Percentiles rank a stretch among this genome's conserved stretches.
These are phyloP conservation scores for Scomber scombrus DNA, from an alignment of 2,113 vertebrate species.

Conservation along the genomic window DNA sequence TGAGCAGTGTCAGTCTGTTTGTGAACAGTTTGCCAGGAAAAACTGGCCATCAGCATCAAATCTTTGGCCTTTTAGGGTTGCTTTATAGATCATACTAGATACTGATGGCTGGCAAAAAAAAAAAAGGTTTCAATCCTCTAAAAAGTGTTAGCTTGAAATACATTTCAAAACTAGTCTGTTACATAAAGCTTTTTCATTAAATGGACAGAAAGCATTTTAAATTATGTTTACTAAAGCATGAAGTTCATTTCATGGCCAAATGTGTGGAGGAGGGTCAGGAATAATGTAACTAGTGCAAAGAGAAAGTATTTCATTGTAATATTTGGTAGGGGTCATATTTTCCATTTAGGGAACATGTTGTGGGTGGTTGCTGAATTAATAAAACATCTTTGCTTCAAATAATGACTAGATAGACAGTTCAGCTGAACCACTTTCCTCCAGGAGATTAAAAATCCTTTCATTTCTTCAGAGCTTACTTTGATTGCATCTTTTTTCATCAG, in stretches of 20 bases:
- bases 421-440: neutral
- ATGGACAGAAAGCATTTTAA: slow-evolving; percentile 7
- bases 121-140: neutral
- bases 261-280: slow-evolving; percentile 19
- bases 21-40: neutral
- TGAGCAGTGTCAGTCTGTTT: neutral
- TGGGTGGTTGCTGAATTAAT: slow-evolving; percentile 9
- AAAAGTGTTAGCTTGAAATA: slow-evolving; percentile 12
- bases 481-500: neutral
- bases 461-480: too few species aligned
- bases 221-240: slow-evolving; percentile 7
- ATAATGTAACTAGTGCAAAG: neutral
- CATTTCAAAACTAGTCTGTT: slow-evolving; percentile 10
- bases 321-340: slow-evolving; percentile 19
- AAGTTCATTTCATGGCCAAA: slow-evolving; percentile 8
- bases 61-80: neutral
- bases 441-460: neutral
- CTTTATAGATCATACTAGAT: neutral
- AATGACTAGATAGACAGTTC: neutral
- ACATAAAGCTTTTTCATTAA: slow-evolving; percentile 13
- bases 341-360: slow-evolving; percentile 27
- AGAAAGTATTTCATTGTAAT: neutral
- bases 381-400: neutral
- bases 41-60: neutral
- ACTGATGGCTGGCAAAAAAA: neutral